Evolutionary conservation across 92 coral and sea anemone genomes (phyloP).

Genomic region (Chrysogorgia sp.): DNA sequence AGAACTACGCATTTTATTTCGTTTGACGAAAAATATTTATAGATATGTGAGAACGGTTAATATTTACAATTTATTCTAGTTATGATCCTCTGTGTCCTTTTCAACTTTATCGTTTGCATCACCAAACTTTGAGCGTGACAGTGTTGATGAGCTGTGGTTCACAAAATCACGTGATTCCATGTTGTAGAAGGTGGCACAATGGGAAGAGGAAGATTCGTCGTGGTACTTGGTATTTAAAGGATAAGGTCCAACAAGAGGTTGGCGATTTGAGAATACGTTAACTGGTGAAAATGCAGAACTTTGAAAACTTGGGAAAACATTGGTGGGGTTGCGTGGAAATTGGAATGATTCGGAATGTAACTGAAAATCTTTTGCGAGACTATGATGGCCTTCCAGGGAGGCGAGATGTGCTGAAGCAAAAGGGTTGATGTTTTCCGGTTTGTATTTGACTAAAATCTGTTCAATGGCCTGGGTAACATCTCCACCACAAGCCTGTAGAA

Average conservation of each 20-base stretch:
- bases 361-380: conserved; percentile 24
- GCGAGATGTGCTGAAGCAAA: conserved; percentile 28
- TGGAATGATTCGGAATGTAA: conserved; percentile 27
- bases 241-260: conserved; percentile 27
- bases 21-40: neutral
- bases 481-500: conserved; percentile 91
- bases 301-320: conserved; percentile 24
- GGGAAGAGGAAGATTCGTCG: conserved; percentile 25
- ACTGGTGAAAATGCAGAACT: conserved; percentile 28
- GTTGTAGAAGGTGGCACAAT: too few relatives aligned
- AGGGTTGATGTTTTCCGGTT: conserved; percentile 44
- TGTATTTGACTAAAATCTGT: conserved; percentile 81
- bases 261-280: conserved; percentile 17
- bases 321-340: conserved; percentile 16
- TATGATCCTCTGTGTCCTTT: conserved; percentile 5
- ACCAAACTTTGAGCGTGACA: conserved; percentile 13
- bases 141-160: conserved; percentile 10
- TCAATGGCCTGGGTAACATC: conserved; percentile 96
- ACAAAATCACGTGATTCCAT: conserved; percentile 30
- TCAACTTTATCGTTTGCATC: conserved; percentile 26
- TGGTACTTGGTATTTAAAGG: conserved; percentile 19
- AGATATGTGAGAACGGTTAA: too few relatives aligned
- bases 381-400: conserved; percentile 28
- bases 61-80: neutral
- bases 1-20: too few relatives aligned